A percentile compares a stretch with the other conserved stretches of the same genome.
phyloP scores from a whole-genome alignment of 2,888 invertebrate genomes.

The Periphyllus acericola region DNA sequence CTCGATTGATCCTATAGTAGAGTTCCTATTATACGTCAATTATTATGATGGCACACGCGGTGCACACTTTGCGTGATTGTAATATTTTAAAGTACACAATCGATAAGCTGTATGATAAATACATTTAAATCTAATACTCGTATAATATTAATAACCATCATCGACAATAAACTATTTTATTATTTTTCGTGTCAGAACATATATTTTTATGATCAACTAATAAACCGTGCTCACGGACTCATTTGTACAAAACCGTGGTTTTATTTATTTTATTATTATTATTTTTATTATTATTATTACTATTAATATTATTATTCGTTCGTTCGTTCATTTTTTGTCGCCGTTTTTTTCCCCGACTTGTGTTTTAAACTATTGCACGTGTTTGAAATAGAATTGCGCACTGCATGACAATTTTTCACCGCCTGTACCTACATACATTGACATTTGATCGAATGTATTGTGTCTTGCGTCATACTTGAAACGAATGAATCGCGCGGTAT shows the following conservation, averaged over 20 bases:
- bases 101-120: neutral
- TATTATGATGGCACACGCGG: neutral
- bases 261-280: neutral
- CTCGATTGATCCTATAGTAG: neutral
- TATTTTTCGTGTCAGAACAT: neutral
- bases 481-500: neutral
- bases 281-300: neutral
- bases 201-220: constrained; percentile 3
- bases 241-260: neutral
- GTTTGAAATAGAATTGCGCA: constrained; percentile 18
- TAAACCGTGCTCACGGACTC: neutral
- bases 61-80: neutral
- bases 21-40: neutral
- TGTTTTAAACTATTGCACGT: constrained; percentile 31
- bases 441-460: neutral
- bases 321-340: neutral
- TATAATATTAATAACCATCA: neutral
- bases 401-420: neutral
- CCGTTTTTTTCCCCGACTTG: neutral
- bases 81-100: neutral
- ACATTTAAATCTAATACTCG: neutral
- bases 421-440: no score
- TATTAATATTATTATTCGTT: neutral
- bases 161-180: neutral
- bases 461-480: neutral